Conservation (phyloP, 2,797 vertebrate genomes). For the Pelodytes ibericus region DNA sequence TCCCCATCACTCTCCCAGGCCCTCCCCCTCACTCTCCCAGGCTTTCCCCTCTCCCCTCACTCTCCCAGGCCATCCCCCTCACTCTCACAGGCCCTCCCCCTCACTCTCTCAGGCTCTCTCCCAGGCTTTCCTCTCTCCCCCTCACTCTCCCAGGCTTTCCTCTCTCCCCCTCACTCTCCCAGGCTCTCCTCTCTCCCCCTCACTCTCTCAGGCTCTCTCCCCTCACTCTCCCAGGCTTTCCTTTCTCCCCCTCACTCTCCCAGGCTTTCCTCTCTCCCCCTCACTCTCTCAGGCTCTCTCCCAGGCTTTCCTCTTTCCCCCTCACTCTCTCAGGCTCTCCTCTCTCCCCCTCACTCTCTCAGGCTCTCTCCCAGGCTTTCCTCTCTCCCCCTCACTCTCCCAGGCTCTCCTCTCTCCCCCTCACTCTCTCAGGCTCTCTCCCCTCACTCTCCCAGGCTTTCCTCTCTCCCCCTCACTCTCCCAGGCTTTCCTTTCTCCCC, state of each 20-base stretch:
- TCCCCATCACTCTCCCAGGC: background rate
- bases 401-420: too few relatives aligned
- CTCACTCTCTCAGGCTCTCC: background rate
- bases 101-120: background rate
- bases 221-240: background rate
- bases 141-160: background rate
- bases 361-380: too few relatives aligned
- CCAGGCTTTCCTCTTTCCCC: background rate
- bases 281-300: background rate
- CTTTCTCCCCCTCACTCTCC: background rate
- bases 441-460: too few relatives aligned
- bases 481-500: too few relatives aligned
- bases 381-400: too few relatives aligned
- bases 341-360: too few relatives aligned
- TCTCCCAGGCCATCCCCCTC: background rate
- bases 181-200: background rate
- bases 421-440: too few relatives aligned
- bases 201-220: too few relatives aligned
- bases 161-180: background rate
- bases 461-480: too few relatives aligned
- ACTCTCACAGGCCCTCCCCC: too few relatives aligned
- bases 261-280: background rate
- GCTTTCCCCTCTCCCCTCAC: background rate
- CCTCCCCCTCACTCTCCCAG: too few relatives aligned
- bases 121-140: background rate